A percentile compares a stretch with the other conserved stretches of the same genome.
Evolutionary conservation across 2,888 invertebrate genomes (phyloP).

Genomic region (Sthenelais limicola): DNA sequence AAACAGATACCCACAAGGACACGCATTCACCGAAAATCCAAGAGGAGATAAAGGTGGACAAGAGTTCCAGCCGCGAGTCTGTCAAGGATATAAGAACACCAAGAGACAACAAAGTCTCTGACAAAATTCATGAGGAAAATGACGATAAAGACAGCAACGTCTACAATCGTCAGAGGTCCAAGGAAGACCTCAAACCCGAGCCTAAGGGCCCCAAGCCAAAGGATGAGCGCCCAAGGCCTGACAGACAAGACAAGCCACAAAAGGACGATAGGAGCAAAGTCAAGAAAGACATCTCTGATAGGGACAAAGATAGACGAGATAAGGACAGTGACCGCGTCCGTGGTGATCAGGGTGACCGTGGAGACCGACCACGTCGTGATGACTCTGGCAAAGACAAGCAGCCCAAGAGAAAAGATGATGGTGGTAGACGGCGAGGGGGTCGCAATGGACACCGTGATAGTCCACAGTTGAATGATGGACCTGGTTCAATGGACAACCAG

Average conservation of each 20-base stretch:
- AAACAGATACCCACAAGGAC: conserved; percentile 64
- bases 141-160: conserved; percentile 10
- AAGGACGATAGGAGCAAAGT: conserved; percentile 12
- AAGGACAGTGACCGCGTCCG: conserved; percentile 24
- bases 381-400: neutral
- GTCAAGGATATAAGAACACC: conserved; percentile 11
- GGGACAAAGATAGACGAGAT: conserved; percentile 21
- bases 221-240: conserved; percentile 11
- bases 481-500: neutral
- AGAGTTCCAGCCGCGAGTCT: conserved; percentile 16
- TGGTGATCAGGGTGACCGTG: conserved; percentile 21
- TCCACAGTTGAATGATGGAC: conserved; percentile 15
- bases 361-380: neutral
- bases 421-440: neutral
- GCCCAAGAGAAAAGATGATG: neutral
- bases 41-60: conserved; percentile 26
- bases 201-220: conserved; percentile 6
- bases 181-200: conserved; percentile 22
- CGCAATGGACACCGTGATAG: conserved; percentile 22
- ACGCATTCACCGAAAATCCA: conserved; percentile 18
- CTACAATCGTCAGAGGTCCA: conserved; percentile 15
- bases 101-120: conserved; percentile 3
- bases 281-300: conserved; percentile 27
- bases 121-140: conserved; percentile 25
- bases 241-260: conserved; percentile 7